Evolutionary conservation across 2,797 vertebrate genomes (phyloP).

Genomic region (Cynopterus sphinx): DNA sequence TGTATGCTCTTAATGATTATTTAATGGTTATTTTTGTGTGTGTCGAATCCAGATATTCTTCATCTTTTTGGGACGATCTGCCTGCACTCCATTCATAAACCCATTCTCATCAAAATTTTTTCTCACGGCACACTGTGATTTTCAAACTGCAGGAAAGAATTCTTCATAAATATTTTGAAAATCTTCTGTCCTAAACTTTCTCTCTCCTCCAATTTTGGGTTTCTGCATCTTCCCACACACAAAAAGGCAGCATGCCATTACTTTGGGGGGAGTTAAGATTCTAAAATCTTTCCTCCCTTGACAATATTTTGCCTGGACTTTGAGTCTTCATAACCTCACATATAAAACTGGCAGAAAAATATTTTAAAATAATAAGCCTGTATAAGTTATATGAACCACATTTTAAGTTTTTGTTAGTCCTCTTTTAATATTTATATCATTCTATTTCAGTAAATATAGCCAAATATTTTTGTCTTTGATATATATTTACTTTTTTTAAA

Average conservation of each 20-base stretch:
- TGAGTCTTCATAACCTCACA: background rate
- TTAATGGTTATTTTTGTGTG: background rate
- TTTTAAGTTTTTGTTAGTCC: background rate
- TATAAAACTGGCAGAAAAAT: background rate
- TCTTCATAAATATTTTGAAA: background rate
- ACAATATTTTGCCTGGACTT: background rate
- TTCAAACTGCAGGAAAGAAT: background rate
- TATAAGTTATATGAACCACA: background rate
- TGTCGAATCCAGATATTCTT: background rate
- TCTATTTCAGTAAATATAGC: background rate
- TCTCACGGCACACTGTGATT: background rate
- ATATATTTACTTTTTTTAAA: background rate
- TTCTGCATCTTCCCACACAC: background rate
- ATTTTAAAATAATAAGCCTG: background rate
- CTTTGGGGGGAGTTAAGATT: background rate
- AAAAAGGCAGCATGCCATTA: background rate
- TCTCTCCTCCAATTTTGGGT: background rate
- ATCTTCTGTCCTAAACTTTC: background rate
- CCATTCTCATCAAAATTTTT: background rate
- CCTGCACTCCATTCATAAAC: background rate
- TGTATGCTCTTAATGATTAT: background rate
- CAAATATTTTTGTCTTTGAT: background rate
- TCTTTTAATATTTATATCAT: background rate
- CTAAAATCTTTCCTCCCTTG: background rate
- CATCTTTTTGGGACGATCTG: background rate